These are phyloP conservation scores for Entelurus aequoreus DNA, from an alignment of 2,113 vertebrate species.

Conservation along the genomic window DNA sequence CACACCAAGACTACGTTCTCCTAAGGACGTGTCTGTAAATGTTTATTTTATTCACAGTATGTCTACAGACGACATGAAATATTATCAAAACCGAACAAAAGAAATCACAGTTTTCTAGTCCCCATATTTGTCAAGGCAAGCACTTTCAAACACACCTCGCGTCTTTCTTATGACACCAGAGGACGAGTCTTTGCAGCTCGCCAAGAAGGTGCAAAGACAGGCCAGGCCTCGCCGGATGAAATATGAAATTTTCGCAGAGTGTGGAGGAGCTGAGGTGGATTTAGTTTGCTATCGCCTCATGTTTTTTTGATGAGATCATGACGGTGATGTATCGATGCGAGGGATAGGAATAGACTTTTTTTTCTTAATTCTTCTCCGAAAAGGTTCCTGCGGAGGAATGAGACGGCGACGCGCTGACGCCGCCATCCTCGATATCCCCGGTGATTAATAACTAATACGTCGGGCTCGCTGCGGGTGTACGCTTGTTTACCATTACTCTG, in stretches of 20 bases:
- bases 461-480: conserved; percentile 36
- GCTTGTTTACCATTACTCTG: conserved; percentile 29
- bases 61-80: no score
- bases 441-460: conserved; percentile 44
- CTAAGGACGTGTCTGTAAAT: no score
- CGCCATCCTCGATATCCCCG: conserved; percentile 20
- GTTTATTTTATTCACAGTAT: no score
- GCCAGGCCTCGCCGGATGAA: conserved; percentile 41
- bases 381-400: conserved; percentile 31
- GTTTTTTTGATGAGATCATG: conserved; percentile 69
- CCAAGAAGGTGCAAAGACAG: conserved; percentile 42
- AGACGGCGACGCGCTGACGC: conserved; percentile 34
- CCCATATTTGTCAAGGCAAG: no score
- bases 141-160: no score
- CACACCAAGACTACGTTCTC: no score
- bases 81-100: no score
- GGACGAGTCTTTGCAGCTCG: conserved; percentile 35
- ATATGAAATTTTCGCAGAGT: conserved; percentile 45
- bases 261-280: conserved; percentile 47
- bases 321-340: conserved; percentile 52
- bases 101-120: no score
- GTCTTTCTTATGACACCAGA: background rate
- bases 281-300: conserved; percentile 60
- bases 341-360: conserved; percentile 61
- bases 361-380: conserved; percentile 22